phyloP scores from a whole-genome alignment of 2,113 vertebrate genomes.

The Mustelus asterias region DNA sequence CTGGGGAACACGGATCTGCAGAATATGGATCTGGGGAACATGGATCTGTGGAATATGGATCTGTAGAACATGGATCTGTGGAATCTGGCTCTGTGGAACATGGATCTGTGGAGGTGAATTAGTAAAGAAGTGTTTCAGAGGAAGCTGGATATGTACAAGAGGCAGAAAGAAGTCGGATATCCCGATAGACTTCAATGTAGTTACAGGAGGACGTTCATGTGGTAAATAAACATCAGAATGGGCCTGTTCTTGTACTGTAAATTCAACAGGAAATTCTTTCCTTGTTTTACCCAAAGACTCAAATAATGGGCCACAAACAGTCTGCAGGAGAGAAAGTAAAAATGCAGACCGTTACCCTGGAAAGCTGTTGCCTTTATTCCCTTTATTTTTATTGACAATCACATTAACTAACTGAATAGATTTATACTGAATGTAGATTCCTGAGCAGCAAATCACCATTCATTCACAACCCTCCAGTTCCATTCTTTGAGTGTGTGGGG shows the following conservation, averaged over 20 bases:
- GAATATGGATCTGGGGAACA: too few species aligned
- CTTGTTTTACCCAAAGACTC: not conserved
- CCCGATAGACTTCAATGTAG: not conserved
- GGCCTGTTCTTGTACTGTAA: not conserved
- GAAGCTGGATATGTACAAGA: not conserved
- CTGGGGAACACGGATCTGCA: too few species aligned
- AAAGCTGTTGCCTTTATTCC: not conserved
- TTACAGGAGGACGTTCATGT: not conserved
- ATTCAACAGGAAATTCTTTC: not conserved
- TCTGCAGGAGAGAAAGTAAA: not conserved
- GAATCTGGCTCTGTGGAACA: too few species aligned
- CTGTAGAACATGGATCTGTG: too few species aligned
- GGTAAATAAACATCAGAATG: not conserved
- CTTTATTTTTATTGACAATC: not conserved
- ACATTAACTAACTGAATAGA: not conserved
- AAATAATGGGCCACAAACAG: not conserved
- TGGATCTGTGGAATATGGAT: too few species aligned
- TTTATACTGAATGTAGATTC: not conserved
- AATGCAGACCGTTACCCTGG: not conserved
- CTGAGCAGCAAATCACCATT: not conserved
- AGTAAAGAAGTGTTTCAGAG: not conserved
- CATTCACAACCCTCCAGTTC: not conserved
- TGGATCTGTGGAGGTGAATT: too few species aligned
- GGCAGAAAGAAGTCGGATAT: not conserved
- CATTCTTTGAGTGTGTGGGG: not conserved